Conservation (phyloP, 2,113 vertebrate genomes). For the Anarhynchus alexandrinus region DNA sequence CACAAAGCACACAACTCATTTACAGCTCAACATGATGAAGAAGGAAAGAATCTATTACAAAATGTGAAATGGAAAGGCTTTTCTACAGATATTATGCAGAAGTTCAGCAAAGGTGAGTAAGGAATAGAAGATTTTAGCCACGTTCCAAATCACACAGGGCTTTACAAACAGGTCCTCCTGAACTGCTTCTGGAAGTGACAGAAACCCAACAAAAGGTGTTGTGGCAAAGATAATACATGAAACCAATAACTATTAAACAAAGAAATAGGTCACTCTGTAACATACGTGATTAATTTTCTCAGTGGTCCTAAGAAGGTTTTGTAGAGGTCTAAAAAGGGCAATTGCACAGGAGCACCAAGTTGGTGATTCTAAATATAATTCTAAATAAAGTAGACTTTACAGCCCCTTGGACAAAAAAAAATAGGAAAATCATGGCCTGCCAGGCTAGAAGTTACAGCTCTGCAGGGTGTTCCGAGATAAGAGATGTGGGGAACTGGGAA, state of each 20-base stretch:
- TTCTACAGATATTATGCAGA: background rate
- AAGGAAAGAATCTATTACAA: background rate
- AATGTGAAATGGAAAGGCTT: background rate
- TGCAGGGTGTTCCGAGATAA: rapidly evolving
- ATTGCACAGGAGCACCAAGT: background rate
- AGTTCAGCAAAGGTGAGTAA: background rate
- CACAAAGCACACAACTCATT: background rate
- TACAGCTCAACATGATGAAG: background rate
- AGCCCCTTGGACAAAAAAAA: background rate
- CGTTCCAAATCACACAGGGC: background rate
- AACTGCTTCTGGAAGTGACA: background rate
- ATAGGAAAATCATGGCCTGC: background rate
- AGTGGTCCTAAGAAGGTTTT: background rate
- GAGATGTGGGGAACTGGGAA: background rate
- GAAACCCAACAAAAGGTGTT: background rate
- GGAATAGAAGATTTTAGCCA: background rate
- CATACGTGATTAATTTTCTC: background rate
- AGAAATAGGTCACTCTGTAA: background rate
- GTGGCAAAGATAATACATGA: background rate
- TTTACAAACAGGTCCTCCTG: background rate
- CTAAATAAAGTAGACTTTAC: background rate
- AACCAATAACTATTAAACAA: background rate
- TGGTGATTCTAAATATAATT: background rate
- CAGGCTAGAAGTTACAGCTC: background rate
- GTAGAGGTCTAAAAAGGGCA: background rate